A percentile compares a stretch with the other conserved stretches of the same genome.
Evolutionary conservation across 2,113 vertebrate genomes (phyloP).

Genomic region (Cranoglanis bouderius): DNA sequence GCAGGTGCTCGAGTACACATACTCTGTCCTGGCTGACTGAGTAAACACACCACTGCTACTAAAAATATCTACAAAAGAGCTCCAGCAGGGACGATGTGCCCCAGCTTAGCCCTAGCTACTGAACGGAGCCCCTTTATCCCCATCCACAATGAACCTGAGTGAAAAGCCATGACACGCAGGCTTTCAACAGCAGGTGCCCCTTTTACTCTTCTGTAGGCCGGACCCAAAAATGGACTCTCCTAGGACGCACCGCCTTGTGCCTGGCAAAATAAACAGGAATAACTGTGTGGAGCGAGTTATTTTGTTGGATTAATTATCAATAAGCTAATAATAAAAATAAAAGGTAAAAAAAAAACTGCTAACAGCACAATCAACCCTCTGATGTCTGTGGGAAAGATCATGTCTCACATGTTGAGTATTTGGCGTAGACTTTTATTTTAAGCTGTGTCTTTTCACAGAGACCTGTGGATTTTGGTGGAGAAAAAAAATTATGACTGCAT

Average conservation of each 20-base stretch:
- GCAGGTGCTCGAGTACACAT: neutral
- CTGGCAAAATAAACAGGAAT: neutral
- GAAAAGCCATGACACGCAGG: conserved; percentile 60
- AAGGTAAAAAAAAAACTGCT: neutral
- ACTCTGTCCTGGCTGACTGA: conserved; percentile 57
- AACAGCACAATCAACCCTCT: neutral
- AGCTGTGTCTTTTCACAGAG: neutral
- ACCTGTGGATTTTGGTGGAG: neutral
- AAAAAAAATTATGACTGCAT: neutral
- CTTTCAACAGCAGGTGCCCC: conserved; percentile 58
- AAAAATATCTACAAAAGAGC: conserved; percentile 70
- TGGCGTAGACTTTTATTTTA: neutral
- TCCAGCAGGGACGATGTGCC: conserved; percentile 64
- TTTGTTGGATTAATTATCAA: neutral
- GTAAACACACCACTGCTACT: conserved; percentile 73
- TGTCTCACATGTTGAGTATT: neutral
- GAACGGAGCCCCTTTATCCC: conserved; percentile 66
- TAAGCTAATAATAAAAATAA: neutral
- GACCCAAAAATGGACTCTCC: conserved; percentile 44
- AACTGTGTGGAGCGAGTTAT: neutral
- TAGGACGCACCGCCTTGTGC: neutral
- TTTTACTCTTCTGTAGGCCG: conserved; percentile 49
- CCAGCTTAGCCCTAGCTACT: conserved; percentile 59
- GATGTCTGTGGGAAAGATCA: neutral
- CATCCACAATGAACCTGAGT: conserved; percentile 49